Conservation (phyloP, 2,888 invertebrate species). For the Sabatieria punctata region DNA sequence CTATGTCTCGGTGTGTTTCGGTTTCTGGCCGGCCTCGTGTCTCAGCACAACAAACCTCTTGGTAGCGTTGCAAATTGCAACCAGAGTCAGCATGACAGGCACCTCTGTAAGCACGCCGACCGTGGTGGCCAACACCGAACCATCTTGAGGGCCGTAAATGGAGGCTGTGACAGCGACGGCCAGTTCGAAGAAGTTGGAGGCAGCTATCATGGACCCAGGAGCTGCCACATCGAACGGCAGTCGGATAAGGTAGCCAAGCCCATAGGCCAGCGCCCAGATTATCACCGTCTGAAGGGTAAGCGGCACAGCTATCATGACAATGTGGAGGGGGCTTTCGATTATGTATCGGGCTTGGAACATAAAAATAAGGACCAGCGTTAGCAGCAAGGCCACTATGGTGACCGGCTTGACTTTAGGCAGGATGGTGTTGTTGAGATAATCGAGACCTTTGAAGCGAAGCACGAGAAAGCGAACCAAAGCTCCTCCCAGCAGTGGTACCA, state of each 20-base stretch:
- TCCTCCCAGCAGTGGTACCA: constrained; percentile 1
- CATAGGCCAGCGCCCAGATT: background rate
- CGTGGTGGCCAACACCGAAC: background rate
- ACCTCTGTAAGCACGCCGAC: constrained; percentile 1
- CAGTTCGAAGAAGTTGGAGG: constrained; percentile 2
- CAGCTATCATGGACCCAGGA: background rate
- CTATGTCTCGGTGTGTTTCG: too few species aligned
- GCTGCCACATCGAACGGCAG: constrained; percentile 1
- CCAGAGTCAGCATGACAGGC: constrained; percentile 1
- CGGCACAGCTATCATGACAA: background rate
- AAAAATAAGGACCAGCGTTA: background rate
- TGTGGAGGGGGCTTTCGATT: background rate
- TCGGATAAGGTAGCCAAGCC: background rate
- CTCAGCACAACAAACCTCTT: background rate
- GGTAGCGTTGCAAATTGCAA: background rate
- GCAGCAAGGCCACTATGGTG: background rate
- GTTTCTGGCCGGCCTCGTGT: too few species aligned
- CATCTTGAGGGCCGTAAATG: background rate
- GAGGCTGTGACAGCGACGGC: background rate
- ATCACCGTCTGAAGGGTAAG: background rate
- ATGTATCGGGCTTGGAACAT: background rate
- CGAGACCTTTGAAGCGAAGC: background rate
- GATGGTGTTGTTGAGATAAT: background rate
- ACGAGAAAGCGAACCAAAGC: background rate
- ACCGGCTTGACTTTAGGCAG: constrained; percentile 1